A percentile compares a stretch with the other conserved stretches of the same genome.
Evolutionary conservation across 2,113 vertebrate species (phyloP).

Genomic region (Gobius niger): DNA sequence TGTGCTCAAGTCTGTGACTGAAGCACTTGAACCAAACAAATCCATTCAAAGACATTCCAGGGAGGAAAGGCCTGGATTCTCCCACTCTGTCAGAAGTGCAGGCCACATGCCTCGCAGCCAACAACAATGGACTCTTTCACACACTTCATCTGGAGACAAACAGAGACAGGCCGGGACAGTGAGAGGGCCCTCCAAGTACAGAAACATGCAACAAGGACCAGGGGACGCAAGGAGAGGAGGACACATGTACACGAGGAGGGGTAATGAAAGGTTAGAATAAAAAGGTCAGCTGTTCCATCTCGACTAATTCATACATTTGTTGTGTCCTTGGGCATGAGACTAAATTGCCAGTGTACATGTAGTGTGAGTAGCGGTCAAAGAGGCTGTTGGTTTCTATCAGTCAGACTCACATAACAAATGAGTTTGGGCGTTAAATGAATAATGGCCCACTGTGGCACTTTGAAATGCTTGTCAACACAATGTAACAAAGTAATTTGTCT

Average conservation of each 20-base stretch:
- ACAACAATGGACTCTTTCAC: constrained; percentile 80
- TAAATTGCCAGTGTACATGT: too few species aligned
- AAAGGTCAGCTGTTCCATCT: too few species aligned
- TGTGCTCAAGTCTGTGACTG: constrained; percentile 25
- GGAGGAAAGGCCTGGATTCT: constrained; percentile 68
- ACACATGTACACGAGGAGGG: background rate
- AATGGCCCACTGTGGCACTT: too few species aligned
- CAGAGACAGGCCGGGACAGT: constrained; percentile 51
- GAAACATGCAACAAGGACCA: constrained; percentile 47
- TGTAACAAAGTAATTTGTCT: too few species aligned
- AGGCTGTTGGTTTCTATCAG: too few species aligned
- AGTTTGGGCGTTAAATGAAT: too few species aligned
- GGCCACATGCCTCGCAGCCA: constrained; percentile 71
- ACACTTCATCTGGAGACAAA: constrained; percentile 66
- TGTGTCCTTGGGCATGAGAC: too few species aligned
- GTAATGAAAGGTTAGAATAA: too few species aligned
- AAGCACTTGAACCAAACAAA: constrained; percentile 33
- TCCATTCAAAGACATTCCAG: constrained; percentile 75
- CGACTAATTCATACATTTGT: too few species aligned
- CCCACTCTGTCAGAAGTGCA: constrained; percentile 76
- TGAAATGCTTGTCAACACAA: too few species aligned
- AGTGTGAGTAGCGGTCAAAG: too few species aligned
- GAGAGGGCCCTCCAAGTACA: constrained; percentile 45
- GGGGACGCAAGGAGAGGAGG: background rate
- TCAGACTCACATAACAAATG: too few species aligned